Percentiles rank a stretch among this genome's conserved stretches.
phyloP scores from a whole-genome alignment of 2,797 vertebrate genomes.

The Rhabdomys pumilio region DNA sequence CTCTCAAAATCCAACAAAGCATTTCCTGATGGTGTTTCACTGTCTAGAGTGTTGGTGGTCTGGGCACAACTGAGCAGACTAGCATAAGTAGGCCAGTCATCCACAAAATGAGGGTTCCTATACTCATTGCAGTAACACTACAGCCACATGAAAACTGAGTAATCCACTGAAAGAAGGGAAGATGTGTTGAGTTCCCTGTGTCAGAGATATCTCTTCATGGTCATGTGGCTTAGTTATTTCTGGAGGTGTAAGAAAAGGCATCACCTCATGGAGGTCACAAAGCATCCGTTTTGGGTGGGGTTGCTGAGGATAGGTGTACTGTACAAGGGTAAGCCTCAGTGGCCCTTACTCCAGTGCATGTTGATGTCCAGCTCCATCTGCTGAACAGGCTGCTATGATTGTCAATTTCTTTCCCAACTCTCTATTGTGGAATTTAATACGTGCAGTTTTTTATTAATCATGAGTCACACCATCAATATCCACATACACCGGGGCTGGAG shows the following conservation, averaged over 20 bases:
- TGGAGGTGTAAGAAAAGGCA: not conserved
- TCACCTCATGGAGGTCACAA: not conserved
- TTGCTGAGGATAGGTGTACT: not conserved
- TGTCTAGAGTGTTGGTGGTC: constrained; percentile 94
- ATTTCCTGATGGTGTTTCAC: constrained; percentile 92
- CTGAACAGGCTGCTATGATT: not conserved
- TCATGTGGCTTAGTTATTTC: not conserved
- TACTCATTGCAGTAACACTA: constrained; percentile 91
- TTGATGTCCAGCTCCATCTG: not conserved
- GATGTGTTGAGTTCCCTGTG: not conserved
- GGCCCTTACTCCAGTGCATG: not conserved
- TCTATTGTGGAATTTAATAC: not conserved
- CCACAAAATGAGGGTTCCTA: constrained; percentile 90
- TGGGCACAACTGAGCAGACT: constrained; percentile 93
- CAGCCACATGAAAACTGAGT: constrained; percentile 90
- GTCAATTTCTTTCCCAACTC: not conserved
- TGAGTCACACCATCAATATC: not conserved
- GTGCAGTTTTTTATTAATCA: not conserved
- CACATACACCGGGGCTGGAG: not conserved
- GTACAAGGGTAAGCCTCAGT: not conserved
- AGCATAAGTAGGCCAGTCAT: constrained; percentile 91
- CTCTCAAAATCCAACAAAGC: constrained; percentile 83
- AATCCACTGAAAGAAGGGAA: not conserved
- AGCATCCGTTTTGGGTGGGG: not conserved
- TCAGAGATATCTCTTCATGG: not conserved